Evolutionary conservation across 2,797 vertebrate species (phyloP).

Genomic region (Cephalopachus bancanus): DNA sequence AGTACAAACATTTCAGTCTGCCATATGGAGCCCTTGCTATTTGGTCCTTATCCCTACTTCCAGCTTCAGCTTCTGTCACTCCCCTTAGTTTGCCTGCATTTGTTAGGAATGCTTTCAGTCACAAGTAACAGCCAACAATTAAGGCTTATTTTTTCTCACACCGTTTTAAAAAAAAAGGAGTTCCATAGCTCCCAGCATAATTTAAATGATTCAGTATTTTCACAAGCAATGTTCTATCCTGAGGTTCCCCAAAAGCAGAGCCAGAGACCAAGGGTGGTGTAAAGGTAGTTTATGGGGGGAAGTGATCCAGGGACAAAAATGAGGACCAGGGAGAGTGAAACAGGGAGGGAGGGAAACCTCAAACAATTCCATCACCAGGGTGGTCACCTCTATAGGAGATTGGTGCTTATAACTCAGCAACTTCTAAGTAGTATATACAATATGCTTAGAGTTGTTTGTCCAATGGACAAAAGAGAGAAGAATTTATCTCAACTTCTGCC

Average conservation of each 20-base stretch:
- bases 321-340: not conserved
- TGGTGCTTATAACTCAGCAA: not conserved
- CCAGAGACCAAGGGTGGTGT: not conserved
- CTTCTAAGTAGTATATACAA: conserved; percentile 5
- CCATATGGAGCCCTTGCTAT: not conserved
- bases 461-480: not conserved
- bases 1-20: not conserved
- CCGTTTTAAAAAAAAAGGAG: not conserved
- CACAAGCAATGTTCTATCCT: not conserved
- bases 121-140: conserved; percentile 32
- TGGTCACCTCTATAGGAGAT: not conserved
- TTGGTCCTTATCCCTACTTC: not conserved
- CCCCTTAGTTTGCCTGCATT: not conserved
- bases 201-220: not conserved
- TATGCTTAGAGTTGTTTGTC: not conserved
- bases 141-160: not conserved
- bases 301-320: not conserved
- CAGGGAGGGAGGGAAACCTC: not conserved
- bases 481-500: not conserved
- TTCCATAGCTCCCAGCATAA: not conserved
- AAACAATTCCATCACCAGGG: not conserved
- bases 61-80: not conserved
- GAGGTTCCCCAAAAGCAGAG: not conserved
- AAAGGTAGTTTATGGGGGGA: not conserved
- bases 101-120: conserved; percentile 23